Base-by-base conservation (phyloP, 2,113 vertebrate species). In the Corvus moneduloides region DNA sequence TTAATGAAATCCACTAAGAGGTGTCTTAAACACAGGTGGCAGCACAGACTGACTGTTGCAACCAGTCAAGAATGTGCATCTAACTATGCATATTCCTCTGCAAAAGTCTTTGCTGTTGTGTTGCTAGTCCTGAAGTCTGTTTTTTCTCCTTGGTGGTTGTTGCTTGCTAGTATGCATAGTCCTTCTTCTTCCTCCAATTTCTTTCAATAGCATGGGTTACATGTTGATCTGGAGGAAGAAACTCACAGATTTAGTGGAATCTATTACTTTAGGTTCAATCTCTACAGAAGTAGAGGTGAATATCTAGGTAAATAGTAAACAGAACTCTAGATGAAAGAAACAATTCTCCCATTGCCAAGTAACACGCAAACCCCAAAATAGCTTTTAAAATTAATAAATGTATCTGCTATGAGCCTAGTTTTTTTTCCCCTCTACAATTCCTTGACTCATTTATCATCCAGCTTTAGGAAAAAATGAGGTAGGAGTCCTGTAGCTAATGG, bases 401-500 rank as follows among this genome's bases (percentile, higher is more conserved):
- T 66, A 26, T 89, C 93, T 66, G 55, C 30, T 79, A 27, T 66
- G 62, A 91, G 52, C 59, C 67, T 37, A 32, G 1, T 0, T 46
- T 52, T 69, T 71, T 69, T 16, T 13, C 15, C 30, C n/a, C 17
- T 84, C 16, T 68, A 5, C 32, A 37, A 48, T 87, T 94, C 37
- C 23, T 19, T 33, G 46, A 54, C 28, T 96, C 59, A 48, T 76
- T 95, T 66, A 63, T 95, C 78, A 93, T 74, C 63, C 52, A 61
- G 52, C 39, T 91, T 91, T 80, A 93, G 64, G 80, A 91, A 59
- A 64, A 90, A 63, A 91, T 89, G 80, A 91, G 69, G 44, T 81
- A 52, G 80, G 80, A 92, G 68, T 78, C 94, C 68, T 89, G 68
- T 67, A 64, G 72, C 37, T 94, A 82, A 91, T 67, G 87, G 91